phyloP scores from a whole-genome alignment of 2,888 invertebrate species.

The Zonitis immaculata region DNA sequence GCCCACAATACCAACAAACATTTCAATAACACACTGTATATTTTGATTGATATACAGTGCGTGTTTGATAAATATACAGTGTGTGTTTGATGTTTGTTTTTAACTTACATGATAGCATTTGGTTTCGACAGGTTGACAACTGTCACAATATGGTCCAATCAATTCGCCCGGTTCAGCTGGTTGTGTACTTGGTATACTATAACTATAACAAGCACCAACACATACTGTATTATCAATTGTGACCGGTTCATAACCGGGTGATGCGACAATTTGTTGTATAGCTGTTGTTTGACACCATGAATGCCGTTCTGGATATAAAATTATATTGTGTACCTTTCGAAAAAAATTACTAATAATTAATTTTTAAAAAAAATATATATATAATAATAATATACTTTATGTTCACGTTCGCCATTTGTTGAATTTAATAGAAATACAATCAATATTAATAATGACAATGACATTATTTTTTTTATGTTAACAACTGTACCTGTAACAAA shows the following conservation, averaged over 20 bases:
- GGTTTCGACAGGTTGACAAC: slow-evolving; percentile 61
- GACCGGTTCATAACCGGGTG: slow-evolving; percentile 59
- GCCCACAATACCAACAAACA: too few relatives aligned
- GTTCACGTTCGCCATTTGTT: slow-evolving; percentile 33
- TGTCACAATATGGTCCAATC: slow-evolving; percentile 63
- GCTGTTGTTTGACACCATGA: slow-evolving; percentile 67
- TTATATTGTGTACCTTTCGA: slow-evolving; percentile 62
- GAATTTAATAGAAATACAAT: slow-evolving; percentile 10
- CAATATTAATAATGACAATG: not conserved
- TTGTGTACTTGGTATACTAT: slow-evolving; percentile 63
- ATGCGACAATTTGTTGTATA: slow-evolving; percentile 64
- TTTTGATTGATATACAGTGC: not conserved
- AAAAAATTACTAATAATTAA: too few relatives aligned
- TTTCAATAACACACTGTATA: not conserved
- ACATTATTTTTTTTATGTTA: not conserved
- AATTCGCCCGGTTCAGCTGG: slow-evolving; percentile 63
- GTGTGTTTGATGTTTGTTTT: too few relatives aligned
- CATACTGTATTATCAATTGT: slow-evolving; percentile 68
- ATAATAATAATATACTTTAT: too few relatives aligned
- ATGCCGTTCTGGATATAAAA: slow-evolving; percentile 63
- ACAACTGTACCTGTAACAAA: not conserved
- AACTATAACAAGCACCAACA: slow-evolving; percentile 67
- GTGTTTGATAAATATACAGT: too few relatives aligned
- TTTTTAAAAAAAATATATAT: too few relatives aligned
- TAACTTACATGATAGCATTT: slow-evolving; percentile 62